Conservation (phyloP, 2,797 vertebrate species). For the Amblyopsis hoosieri region DNA sequence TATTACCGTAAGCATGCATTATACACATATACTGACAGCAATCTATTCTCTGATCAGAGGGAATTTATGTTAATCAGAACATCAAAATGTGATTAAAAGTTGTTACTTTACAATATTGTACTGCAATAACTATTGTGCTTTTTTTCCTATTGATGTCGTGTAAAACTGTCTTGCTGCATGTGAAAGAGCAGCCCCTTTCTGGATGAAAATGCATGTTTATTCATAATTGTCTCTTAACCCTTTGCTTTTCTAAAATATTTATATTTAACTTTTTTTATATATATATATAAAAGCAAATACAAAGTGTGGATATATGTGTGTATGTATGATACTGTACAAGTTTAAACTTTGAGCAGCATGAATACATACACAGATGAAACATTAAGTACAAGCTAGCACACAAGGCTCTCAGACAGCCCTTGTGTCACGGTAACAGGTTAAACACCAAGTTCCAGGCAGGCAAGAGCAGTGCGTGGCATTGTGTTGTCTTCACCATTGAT, state of each 20-base stretch:
- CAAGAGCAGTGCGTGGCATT: conserved; percentile 29
- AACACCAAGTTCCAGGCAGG: conserved; percentile 23
- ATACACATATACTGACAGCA: no score
- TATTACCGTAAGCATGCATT: conserved; percentile 2
- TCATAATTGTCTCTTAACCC: conserved; percentile 9
- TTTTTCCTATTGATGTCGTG: conserved; percentile 2
- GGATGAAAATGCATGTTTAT: no score
- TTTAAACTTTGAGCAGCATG: conserved; percentile 6
- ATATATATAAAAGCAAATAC: not conserved
- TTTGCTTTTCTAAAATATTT: conserved; percentile 49
- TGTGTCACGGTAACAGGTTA: conserved; percentile 22
- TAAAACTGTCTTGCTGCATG: conserved; percentile 11
- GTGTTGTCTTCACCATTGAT: conserved; percentile 12
- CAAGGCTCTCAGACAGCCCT: no score
- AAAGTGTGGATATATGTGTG: not conserved
- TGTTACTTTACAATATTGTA: conserved; percentile 1
- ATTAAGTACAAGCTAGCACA: not conserved
- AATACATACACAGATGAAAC: conserved; percentile 6
- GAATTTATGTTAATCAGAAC: conserved; percentile 10
- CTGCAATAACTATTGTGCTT: conserved; percentile 11
- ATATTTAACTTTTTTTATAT: conserved; percentile 13
- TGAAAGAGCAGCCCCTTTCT: conserved; percentile 5
- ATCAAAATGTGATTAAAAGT: no score
- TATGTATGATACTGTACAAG: not conserved
- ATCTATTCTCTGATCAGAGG: conserved; percentile 13